These are phyloP conservation scores for Hipparchia semele DNA, from an alignment of 2,888 invertebrate genomes.

Conservation along the genomic window DNA sequence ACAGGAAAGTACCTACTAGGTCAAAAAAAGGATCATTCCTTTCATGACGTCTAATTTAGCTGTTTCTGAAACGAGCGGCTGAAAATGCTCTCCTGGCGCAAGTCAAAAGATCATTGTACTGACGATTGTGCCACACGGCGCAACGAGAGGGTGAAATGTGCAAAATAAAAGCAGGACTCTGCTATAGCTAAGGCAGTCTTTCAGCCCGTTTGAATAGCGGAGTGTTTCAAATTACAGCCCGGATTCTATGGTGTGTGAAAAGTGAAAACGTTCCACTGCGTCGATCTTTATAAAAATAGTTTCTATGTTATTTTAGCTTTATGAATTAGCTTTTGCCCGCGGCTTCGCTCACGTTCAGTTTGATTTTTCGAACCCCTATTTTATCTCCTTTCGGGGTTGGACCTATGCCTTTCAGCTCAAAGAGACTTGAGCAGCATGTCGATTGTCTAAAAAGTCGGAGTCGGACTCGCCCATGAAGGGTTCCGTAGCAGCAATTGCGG, in stretches of 20 bases:
- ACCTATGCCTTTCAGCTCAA: too few species aligned
- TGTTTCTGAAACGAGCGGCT: conserved; percentile 55
- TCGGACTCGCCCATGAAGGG: too few species aligned
- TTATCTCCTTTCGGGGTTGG: too few species aligned
- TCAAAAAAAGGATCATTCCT: not conserved
- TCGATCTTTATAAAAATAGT: not conserved
- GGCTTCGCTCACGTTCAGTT: too few species aligned
- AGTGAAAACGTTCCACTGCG: conserved; percentile 51
- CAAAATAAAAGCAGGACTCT: conserved; percentile 52
- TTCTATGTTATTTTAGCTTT: not conserved
- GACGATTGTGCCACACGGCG: conserved; percentile 62
- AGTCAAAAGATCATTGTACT: conserved; percentile 76
- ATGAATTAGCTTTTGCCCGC: too few species aligned
- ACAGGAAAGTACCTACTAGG: not conserved
- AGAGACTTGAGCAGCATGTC: too few species aligned
- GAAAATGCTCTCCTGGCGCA: conserved; percentile 52
- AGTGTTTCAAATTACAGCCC: conserved; percentile 63
- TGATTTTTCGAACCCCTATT: too few species aligned
- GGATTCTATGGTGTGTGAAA: conserved; percentile 60
- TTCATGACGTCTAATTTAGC: conserved; percentile 56
- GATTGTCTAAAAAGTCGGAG: too few species aligned
- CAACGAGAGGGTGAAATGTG: conserved; percentile 51
- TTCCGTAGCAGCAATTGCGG: too few species aligned
- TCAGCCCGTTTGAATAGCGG: conserved; percentile 56
- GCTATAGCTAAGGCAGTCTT: conserved; percentile 54